A percentile compares a stretch with the other conserved stretches of the same genome.
These are phyloP conservation scores for Orchesella cincta DNA, from an alignment of 1,140 invertebrate species.

Conservation along the genomic window DNA sequence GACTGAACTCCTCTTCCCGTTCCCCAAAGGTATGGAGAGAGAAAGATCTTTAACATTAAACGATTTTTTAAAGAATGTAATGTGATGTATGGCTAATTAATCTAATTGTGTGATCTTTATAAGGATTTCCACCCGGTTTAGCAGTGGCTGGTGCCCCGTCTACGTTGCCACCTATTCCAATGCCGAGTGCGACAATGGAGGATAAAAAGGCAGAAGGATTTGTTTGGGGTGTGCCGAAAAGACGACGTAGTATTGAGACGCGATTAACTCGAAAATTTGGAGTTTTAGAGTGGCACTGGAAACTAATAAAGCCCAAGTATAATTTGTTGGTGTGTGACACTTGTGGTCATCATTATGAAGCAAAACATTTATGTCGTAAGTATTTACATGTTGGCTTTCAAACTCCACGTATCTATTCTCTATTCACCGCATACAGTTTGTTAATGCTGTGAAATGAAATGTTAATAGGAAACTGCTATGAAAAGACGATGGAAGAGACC, in stretches of 20 bases:
- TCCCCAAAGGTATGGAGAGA: not conserved
- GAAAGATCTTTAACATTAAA: too few relatives aligned
- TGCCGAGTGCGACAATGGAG: not conserved
- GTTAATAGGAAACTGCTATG: slow-evolving; percentile 28
- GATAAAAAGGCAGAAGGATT: slow-evolving; percentile 23
- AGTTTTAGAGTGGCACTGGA: not conserved
- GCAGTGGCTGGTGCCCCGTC: not conserved
- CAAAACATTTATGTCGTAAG: slow-evolving; percentile 21
- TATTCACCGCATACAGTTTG: not conserved
- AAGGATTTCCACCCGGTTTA: slow-evolving; percentile 8
- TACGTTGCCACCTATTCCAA: not conserved
- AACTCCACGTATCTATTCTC: too few relatives aligned
- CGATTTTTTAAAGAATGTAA: too few relatives aligned
- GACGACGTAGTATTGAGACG: not conserved
- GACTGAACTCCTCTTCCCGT: not conserved
- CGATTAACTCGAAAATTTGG: slow-evolving; percentile 6
- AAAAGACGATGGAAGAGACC: slow-evolving; percentile 9
- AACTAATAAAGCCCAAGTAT: not conserved
- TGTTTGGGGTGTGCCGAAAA: slow-evolving; percentile 28
- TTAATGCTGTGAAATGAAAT: not conserved
- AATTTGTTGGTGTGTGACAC: slow-evolving; percentile 23
- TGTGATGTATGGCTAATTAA: not conserved
- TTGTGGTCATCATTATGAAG: slow-evolving; percentile 33
- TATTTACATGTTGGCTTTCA: not conserved
- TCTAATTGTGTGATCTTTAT: too few relatives aligned